phyloP scores from a whole-genome alignment of 2,797 vertebrate species.

The Pipistrellus nathusii region DNA sequence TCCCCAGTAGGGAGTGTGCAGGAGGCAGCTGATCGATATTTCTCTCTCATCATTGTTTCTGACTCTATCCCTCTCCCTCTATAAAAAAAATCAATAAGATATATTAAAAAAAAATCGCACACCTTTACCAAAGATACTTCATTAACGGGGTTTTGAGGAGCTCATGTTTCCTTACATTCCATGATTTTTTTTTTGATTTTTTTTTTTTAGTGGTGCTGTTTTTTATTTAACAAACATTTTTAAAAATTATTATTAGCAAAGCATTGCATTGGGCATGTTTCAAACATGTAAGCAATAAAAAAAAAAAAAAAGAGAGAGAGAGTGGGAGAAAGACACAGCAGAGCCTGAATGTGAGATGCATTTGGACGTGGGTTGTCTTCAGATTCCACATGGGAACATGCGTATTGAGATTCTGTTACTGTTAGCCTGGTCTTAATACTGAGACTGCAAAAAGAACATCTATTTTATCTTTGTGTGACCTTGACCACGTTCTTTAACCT shows the following conservation, averaged over 20 bases:
- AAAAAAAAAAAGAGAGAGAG: neutral
- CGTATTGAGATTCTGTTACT: neutral
- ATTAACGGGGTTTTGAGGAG: neutral
- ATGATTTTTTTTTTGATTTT: neutral
- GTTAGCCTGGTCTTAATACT: neutral
- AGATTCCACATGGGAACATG: neutral
- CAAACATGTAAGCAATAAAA: slow-evolving; percentile 5
- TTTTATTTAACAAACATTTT: slow-evolving; percentile 19
- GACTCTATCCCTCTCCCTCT: too few relatives aligned
- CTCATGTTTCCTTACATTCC: slow-evolving; percentile 1
- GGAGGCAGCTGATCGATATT: too few relatives aligned
- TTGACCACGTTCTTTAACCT: slow-evolving; percentile 13
- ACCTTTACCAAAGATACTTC: slow-evolving; percentile 15
- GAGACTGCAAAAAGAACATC: neutral
- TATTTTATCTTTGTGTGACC: slow-evolving; percentile 22
- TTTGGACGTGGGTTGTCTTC: neutral
- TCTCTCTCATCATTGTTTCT: too few relatives aligned
- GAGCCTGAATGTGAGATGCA: neutral
- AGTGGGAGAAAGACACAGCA: neutral
- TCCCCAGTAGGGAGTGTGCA: too few relatives aligned
- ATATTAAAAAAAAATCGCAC: too few relatives aligned
- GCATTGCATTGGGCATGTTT: neutral
- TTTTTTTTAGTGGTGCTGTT: neutral
- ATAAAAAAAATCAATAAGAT: too few relatives aligned
- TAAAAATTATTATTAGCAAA: slow-evolving; percentile 28